Evolutionary conservation across 2,797 vertebrate species (phyloP).

Genomic region (Rhinogobio ventralis): DNA sequence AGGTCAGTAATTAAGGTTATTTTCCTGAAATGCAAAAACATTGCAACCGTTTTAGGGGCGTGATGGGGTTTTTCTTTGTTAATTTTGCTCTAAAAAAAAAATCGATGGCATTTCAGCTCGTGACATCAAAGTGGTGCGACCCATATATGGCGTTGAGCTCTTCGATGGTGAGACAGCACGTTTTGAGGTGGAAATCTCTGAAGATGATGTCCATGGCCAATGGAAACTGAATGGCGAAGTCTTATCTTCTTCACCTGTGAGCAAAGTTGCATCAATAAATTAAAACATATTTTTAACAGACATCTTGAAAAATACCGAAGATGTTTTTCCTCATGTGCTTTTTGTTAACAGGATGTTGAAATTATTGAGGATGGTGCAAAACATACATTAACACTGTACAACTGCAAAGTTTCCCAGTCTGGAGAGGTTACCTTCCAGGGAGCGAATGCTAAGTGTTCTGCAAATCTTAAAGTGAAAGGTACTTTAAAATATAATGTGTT

Average conservation of each 20-base stretch:
- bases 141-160: constrained; percentile 91
- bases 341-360: constrained; percentile 86
- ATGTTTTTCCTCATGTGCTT: background rate
- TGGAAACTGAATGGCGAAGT: constrained; percentile 94
- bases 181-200: constrained; percentile 95
- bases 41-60: background rate
- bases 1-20: constrained; percentile 77
- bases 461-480: constrained; percentile 99
- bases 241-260: constrained; percentile 89
- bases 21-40: background rate
- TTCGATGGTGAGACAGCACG: constrained; percentile 96
- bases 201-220: constrained; percentile 89
- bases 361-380: constrained; percentile 95
- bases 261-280: constrained; percentile 53
- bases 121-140: constrained; percentile 91
- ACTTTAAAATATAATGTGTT: constrained; percentile 26
- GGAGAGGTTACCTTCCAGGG: constrained; percentile 92
- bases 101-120: constrained; percentile 78
- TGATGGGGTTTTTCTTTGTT: background rate
- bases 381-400: constrained; percentile 91
- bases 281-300: constrained; percentile 36
- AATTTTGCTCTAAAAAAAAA: background rate
- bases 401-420: constrained; percentile 91
- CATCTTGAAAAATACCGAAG: background rate
- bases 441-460: constrained; percentile 92